phyloP scores from a whole-genome alignment of 2,888 invertebrate genomes.

The Hyposoter dolosus region DNA sequence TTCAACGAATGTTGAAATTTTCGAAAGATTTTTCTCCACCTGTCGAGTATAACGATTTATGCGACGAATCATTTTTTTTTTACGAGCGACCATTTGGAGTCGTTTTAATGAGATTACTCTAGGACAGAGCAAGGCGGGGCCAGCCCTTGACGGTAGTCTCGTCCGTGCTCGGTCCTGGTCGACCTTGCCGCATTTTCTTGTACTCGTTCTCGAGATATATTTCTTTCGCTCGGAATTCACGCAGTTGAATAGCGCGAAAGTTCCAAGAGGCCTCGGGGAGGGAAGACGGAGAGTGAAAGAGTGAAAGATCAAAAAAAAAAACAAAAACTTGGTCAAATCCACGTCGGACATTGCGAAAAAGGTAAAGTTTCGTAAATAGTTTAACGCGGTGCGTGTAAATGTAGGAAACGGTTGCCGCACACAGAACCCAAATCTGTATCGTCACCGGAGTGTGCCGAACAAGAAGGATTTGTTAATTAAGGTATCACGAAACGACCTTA shows the following conservation, averaged over 20 bases:
- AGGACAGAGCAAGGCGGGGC: slow-evolving; percentile 15
- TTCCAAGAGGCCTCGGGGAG: slow-evolving; percentile 9
- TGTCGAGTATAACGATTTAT: neutral
- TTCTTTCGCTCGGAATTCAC: slow-evolving; percentile 56
- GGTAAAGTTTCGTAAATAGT: slow-evolving; percentile 1
- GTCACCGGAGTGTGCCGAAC: too few relatives aligned
- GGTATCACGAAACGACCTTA: too few relatives aligned
- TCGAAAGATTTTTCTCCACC: neutral
- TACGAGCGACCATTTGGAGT: neutral
- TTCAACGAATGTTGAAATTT: neutral
- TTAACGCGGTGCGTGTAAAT: neutral
- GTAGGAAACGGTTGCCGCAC: neutral
- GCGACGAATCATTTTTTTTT: neutral
- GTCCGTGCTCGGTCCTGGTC: slow-evolving; percentile 14
- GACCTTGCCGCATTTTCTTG: slow-evolving; percentile 56
- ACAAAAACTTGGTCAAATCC: slow-evolving; percentile 2
- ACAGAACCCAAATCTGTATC: too few relatives aligned
- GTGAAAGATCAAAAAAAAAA: neutral
- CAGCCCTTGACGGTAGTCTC: slow-evolving; percentile 21
- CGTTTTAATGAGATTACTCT: slow-evolving; percentile 10
- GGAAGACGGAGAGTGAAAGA: slow-evolving; percentile 12
- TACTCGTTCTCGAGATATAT: slow-evolving; percentile 29
- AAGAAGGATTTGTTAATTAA: too few relatives aligned
- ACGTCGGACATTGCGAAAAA: neutral
- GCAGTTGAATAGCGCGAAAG: neutral